phyloP scores from a whole-genome alignment of 2,888 invertebrate genomes.

The Trissoscelio sp. region DNA sequence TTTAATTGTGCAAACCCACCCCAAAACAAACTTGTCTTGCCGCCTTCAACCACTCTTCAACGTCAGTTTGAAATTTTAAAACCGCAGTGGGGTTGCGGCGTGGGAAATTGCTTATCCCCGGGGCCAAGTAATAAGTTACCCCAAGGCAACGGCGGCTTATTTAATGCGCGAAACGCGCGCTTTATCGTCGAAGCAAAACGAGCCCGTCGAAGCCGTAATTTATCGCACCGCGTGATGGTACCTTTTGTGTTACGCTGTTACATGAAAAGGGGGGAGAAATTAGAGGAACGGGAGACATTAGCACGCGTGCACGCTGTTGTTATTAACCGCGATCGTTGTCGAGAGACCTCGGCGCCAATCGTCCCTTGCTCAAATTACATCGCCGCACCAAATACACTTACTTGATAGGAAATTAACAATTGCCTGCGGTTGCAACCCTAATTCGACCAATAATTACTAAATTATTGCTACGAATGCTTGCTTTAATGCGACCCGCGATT shows the following conservation, averaged over 20 bases:
- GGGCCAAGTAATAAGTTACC: background rate
- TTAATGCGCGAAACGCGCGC: background rate
- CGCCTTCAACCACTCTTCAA: slow-evolving; percentile 16
- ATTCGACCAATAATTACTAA: slow-evolving; percentile 45
- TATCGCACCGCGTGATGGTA: slow-evolving; percentile 13
- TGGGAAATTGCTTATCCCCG: slow-evolving; percentile 6
- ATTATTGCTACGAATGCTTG: slow-evolving; percentile 39
- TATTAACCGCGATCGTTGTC: slow-evolving; percentile 27
- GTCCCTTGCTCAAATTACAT: slow-evolving; percentile 10
- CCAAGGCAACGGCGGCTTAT: background rate
- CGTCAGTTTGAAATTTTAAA: slow-evolving; percentile 24
- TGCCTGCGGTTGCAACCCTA: slow-evolving; percentile 50
- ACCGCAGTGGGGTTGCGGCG: background rate
- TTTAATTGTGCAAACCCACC: no score
- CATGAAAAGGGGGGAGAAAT: no score
- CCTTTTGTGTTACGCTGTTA: background rate
- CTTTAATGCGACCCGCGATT: slow-evolving; percentile 24
- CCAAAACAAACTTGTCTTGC: background rate
- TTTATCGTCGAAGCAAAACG: slow-evolving; percentile 32
- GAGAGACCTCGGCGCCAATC: background rate
- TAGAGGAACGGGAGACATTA: background rate
- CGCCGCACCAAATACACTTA: slow-evolving; percentile 22
- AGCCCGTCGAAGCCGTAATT: slow-evolving; percentile 25
- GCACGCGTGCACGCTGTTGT: background rate
- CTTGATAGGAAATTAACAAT: slow-evolving; percentile 57